Percentiles rank a stretch among this genome's conserved stretches.
Conservation (phyloP, 2,888 invertebrate genomes). For the Polyommatus iphigenia region DNA sequence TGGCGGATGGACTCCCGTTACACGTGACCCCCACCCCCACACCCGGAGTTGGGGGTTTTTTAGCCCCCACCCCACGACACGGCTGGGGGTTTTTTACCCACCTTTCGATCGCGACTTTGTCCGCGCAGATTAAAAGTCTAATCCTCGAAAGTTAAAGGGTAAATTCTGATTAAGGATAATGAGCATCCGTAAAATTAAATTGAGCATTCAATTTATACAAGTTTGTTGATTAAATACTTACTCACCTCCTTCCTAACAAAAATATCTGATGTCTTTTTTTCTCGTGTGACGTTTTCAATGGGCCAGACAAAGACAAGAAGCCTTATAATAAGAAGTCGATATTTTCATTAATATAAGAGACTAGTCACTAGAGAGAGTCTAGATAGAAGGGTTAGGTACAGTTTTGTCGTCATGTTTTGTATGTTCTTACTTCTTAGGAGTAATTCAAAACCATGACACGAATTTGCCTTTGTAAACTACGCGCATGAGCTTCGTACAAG, state of each 20-base stretch:
- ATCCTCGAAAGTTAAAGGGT: neutral
- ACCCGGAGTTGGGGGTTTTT: neutral
- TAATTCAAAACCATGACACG: too few species aligned
- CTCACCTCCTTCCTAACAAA: neutral
- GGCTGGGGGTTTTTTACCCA: neutral
- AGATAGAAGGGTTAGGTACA: too few species aligned
- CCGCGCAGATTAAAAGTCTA: neutral
- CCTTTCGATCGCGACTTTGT: neutral
- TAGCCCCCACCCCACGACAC: neutral
- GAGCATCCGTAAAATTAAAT: neutral
- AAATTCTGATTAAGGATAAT: neutral
- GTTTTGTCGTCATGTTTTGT: too few species aligned
- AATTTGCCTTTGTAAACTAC: too few species aligned
- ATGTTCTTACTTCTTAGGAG: too few species aligned
- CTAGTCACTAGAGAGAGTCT: too few species aligned
- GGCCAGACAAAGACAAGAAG: neutral
- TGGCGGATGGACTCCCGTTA: slow-evolving; percentile 8
- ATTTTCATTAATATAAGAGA: too few species aligned
- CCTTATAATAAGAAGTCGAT: too few species aligned
- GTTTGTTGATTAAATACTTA: neutral
- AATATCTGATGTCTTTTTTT: neutral
- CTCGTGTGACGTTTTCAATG: neutral
- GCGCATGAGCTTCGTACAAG: too few species aligned
- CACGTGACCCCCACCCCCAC: slow-evolving; percentile 14
- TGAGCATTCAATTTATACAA: neutral